phyloP scores from a whole-genome alignment of 1,140 invertebrate species.

The Bradysia coprophila region DNA sequence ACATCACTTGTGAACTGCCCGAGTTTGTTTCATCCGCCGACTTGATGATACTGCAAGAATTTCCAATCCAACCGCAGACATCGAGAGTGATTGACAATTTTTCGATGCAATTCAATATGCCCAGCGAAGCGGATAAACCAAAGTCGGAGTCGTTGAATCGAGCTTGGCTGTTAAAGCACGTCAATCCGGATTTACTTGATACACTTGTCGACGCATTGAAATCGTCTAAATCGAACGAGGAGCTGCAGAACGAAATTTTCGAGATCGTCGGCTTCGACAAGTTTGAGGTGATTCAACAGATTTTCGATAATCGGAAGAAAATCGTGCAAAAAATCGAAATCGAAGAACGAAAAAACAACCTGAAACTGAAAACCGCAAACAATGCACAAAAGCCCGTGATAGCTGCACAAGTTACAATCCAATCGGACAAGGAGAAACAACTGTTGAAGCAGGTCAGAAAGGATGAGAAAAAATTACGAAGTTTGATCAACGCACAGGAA shows the following conservation, averaged over 20 bases:
- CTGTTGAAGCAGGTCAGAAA: conserved; percentile 67
- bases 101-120: conserved; percentile 26
- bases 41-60: conserved; percentile 16
- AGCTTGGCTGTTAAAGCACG: conserved; percentile 30
- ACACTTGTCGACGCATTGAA: conserved; percentile 38
- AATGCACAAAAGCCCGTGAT: conserved; percentile 10
- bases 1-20: conserved; percentile 22
- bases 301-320: conserved; percentile 49
- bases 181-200: conserved; percentile 38
- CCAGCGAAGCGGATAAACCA: not conserved
- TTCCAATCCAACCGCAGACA: conserved; percentile 10
- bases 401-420: conserved; percentile 42
- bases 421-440: conserved; percentile 67
- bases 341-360: conserved; percentile 10
- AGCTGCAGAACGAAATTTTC: conserved; percentile 73
- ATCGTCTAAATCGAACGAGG: conserved; percentile 43
- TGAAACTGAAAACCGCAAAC: not conserved
- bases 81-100: conserved; percentile 24
- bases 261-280: conserved; percentile 75
- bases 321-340: conserved; percentile 29
- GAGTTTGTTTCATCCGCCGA: conserved; percentile 16
- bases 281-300: conserved; percentile 63
- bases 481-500: conserved; percentile 27
- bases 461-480: conserved; percentile 69
- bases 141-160: not conserved